These are phyloP conservation scores for Zaprionus kolodkinae DNA, from an alignment of 1,140 invertebrate species.

Conservation along the genomic window DNA sequence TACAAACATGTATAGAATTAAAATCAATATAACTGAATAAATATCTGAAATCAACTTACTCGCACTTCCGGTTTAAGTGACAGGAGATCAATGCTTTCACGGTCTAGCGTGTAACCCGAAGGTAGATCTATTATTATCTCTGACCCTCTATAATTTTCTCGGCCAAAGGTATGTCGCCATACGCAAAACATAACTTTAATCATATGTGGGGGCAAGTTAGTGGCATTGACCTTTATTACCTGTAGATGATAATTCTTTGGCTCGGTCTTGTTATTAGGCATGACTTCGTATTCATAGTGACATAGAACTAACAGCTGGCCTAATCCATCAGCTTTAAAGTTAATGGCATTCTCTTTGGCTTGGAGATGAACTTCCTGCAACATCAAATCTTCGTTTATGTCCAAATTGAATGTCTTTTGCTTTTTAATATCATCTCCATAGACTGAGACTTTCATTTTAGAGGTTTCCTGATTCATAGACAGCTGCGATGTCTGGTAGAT, in stretches of 20 bases:
- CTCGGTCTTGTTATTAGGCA: not conserved
- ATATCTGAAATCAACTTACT: not conserved
- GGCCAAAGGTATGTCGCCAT: not conserved
- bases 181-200: conserved; percentile 13
- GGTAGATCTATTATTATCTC: conserved; percentile 21
- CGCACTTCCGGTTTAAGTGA: not conserved
- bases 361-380: not conserved
- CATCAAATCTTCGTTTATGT: not conserved
- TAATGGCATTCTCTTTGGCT: not conserved
- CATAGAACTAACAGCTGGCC: conserved; percentile 7
- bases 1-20: not conserved
- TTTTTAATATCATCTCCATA: not conserved
- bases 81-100: not conserved
- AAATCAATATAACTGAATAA: too few species aligned
- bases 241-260: not conserved
- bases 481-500: not conserved
- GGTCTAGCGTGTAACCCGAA: conserved; percentile 21
- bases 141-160: conserved; percentile 18
- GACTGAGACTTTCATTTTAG: not conserved
- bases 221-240: not conserved
- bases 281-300: not conserved
- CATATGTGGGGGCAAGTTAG: not conserved
- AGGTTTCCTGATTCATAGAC: not conserved
- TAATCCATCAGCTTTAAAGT: not conserved
- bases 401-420: not conserved